Conservation (phyloP, 2,888 invertebrate genomes). For the Coecobrya sp. region DNA sequence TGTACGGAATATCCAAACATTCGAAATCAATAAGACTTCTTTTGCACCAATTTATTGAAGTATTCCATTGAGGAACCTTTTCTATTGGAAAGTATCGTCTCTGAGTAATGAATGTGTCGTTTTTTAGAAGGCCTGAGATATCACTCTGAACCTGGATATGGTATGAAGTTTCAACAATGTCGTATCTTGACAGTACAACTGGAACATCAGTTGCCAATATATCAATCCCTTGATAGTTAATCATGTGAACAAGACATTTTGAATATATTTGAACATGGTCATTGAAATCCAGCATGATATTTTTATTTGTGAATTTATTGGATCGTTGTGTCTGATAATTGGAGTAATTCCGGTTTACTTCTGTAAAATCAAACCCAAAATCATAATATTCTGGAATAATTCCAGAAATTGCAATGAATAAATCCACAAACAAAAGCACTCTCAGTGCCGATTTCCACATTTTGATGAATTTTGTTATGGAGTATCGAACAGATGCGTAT, state of each 20-base stretch:
- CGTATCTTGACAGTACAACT: slow-evolving; percentile 37
- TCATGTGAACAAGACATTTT: slow-evolving; percentile 44
- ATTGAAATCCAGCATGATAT: too few relatives aligned
- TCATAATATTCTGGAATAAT: too few relatives aligned
- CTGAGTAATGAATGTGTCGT: not conserved
- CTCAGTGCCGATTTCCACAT: too few relatives aligned
- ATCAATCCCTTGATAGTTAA: slow-evolving; percentile 49
- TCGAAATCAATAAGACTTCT: slow-evolving; percentile 17
- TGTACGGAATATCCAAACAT: slow-evolving; percentile 41
- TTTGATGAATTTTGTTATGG: too few relatives aligned
- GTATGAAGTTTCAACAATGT: not conserved
- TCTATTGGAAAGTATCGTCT: not conserved
- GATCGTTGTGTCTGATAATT: too few relatives aligned
- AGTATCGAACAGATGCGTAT: too few relatives aligned
- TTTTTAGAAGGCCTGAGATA: not conserved
- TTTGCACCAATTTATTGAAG: not conserved
- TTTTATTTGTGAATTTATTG: too few relatives aligned
- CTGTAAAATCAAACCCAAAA: too few relatives aligned
- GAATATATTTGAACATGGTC: too few relatives aligned
- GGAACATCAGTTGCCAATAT: not conserved
- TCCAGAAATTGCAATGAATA: too few relatives aligned
- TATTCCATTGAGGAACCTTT: not conserved
- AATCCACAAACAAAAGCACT: too few relatives aligned
- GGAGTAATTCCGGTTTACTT: too few relatives aligned
- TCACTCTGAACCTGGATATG: not conserved